Evolutionary conservation across 1,140 invertebrate genomes (phyloP), one percentile per base, ranked within the genome.

Genomic region (Hyles vespertilio): DNA sequence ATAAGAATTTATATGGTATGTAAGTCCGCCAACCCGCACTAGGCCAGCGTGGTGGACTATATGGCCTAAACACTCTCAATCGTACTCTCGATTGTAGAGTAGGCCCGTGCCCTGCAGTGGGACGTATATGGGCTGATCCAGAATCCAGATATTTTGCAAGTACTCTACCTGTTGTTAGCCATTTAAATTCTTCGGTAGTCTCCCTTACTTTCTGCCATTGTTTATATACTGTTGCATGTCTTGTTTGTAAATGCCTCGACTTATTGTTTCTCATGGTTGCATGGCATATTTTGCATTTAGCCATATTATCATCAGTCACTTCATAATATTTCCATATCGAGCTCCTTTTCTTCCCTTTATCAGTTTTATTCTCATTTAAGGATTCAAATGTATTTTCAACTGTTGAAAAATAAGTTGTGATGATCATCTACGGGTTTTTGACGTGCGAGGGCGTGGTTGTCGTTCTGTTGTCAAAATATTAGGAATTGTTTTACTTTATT

Each of bases 171-270:
- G 4, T 40, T 8, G 36, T 8, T 40, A 8, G 36, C 8, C 5
- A 8, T 40, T 40, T 40, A 40, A 40, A 5, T 8, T 40, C 36
- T 40, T 40, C 36, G 36, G 36, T 5, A 40, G 36, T 40, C 22
- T 33, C 32, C 8, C 40, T 55, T 6, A 4, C 22, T 7, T 33
- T 46, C 32, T 32, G 11, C 11, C 32, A 55, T 10, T 45, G 32
- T 33, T 32, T 55, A 9, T 46, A 33, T 12, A 40, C 53, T 32
- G 3, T 45, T 11, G 44, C 3, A 32, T 55, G 53, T 55, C 32
- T 55, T 7, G 9, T 45, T 10, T 46, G 5, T 32, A 55, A 55
- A 55, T 55, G 53, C 45, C 53, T 55, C n/a, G 53, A 9, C 44
- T 32, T 45, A 32, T 55, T 55, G 11, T 22, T 5, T 10, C 33